Evolutionary conservation across 2,888 invertebrate species (phyloP).

Genomic region (Napeogenes inachia): DNA sequence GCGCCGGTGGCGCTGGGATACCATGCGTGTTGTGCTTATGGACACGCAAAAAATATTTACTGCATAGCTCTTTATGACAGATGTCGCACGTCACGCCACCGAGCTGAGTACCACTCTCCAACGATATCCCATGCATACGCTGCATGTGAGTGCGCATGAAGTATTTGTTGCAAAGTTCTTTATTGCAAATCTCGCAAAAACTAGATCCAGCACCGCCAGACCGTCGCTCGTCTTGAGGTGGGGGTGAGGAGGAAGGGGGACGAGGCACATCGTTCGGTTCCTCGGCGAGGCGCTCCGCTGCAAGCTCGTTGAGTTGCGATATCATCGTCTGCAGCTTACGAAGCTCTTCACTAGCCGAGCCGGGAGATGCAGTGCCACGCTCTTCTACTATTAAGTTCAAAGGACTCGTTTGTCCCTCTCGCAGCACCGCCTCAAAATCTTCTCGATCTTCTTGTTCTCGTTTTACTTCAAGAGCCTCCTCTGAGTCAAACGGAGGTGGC

Average conservation of each 20-base stretch:
- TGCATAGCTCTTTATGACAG: slow-evolving; percentile 98
- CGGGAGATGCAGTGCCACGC: slow-evolving; percentile 75
- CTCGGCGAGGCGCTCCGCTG: slow-evolving; percentile 73
- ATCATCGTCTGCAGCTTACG: slow-evolving; percentile 95
- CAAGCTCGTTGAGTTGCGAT: slow-evolving; percentile 89
- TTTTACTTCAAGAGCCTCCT: slow-evolving; percentile 56
- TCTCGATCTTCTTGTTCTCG: slow-evolving; percentile 76
- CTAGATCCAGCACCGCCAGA: slow-evolving; percentile 82
- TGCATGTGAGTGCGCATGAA: slow-evolving; percentile 99
- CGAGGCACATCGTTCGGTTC: slow-evolving; percentile 53
- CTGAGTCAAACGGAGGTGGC: slow-evolving; percentile 79
- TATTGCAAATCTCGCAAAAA: slow-evolving; percentile 98
- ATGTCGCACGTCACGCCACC: slow-evolving; percentile 97
- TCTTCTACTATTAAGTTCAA: slow-evolving; percentile 86
- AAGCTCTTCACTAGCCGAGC: slow-evolving; percentile 88
- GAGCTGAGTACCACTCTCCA: slow-evolving; percentile 93
- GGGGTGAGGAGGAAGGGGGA: slow-evolving; percentile 60
- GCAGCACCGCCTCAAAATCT: slow-evolving; percentile 63
- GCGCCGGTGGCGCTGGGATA: slow-evolving; percentile 89
- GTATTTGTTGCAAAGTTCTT: slow-evolving; percentile 99
- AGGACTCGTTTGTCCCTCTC: slow-evolving; percentile 84
- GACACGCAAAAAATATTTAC: slow-evolving; percentile 97
- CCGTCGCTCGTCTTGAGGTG: slow-evolving; percentile 69
- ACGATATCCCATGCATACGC: slow-evolving; percentile 97
- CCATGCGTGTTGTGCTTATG: slow-evolving; percentile 99